Evolutionary conservation across 2,797 vertebrate genomes (phyloP).

Genomic region (Acrossocheilus wenchowensis): DNA sequence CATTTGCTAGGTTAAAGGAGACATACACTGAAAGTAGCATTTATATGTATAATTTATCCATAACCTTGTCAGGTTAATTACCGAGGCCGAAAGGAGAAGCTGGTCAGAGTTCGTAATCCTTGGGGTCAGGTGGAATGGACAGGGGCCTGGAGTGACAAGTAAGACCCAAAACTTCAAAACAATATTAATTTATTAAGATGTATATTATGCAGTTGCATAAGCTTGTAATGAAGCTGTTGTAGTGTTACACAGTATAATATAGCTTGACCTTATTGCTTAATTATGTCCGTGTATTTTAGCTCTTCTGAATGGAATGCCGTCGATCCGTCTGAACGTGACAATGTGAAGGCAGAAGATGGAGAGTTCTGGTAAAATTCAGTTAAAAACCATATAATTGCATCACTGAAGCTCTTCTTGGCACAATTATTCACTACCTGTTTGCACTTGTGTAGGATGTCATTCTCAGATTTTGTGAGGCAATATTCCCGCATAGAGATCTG

Average conservation of each 20-base stretch:
- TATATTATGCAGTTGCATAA: background rate
- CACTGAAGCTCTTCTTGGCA: background rate
- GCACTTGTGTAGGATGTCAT: conserved; percentile 79
- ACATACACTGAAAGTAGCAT: background rate
- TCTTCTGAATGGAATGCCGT: conserved; percentile 79
- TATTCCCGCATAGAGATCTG: conserved; percentile 84
- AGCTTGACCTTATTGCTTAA: background rate
- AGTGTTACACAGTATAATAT: background rate
- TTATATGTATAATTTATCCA: background rate
- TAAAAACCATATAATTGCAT: background rate
- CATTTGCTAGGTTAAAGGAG: background rate
- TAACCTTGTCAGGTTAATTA: conserved; percentile 73
- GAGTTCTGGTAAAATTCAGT: conserved; percentile 82
- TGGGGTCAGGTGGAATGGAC: conserved; percentile 86
- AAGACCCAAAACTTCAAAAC: conserved; percentile 37
- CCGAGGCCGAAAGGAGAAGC: conserved; percentile 72
- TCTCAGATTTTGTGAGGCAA: conserved; percentile 78
- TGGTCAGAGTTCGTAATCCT: conserved; percentile 83
- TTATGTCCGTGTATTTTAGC: conserved; percentile 40
- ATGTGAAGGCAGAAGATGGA: conserved; percentile 76
- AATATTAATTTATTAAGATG: background rate
- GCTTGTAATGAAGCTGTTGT: background rate
- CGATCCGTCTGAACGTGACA: conserved; percentile 64
- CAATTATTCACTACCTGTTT: conserved; percentile 1
- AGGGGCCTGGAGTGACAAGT: conserved; percentile 85